phyloP scores from a whole-genome alignment of 2,113 vertebrate species.

The Carassius gibelio region DNA sequence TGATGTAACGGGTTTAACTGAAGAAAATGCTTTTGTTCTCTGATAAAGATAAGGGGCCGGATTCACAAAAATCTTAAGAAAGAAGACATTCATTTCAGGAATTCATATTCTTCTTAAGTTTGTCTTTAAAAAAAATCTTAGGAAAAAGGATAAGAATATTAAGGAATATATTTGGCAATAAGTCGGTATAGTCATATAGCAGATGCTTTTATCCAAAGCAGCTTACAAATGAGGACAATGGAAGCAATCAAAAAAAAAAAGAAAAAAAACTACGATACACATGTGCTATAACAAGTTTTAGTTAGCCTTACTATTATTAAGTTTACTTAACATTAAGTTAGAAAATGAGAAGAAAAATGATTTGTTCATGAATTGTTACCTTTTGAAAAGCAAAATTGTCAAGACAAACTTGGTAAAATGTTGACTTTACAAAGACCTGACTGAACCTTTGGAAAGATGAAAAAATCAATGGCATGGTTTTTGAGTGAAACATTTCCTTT shows the following conservation, averaged over 20 bases:
- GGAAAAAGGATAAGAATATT: too few species aligned
- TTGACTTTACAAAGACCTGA: background rate
- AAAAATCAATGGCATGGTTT: background rate
- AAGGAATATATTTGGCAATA: too few species aligned
- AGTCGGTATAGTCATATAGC: too few species aligned
- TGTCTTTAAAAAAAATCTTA: too few species aligned
- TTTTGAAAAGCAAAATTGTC: background rate
- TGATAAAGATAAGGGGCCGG: background rate
- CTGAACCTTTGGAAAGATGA: background rate
- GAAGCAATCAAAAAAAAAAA: too few species aligned
- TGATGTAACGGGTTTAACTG: constrained; percentile 46
- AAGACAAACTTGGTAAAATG: background rate
- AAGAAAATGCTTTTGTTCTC: constrained; percentile 20
- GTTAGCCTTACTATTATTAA: too few species aligned
- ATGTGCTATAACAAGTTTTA: too few species aligned
- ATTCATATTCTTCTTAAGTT: too few species aligned
- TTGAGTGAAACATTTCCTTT: background rate
- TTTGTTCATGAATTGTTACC: too few species aligned
- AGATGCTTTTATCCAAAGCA: too few species aligned
- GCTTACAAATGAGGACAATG: too few species aligned
- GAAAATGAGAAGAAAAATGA: background rate
- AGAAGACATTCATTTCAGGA: background rate
- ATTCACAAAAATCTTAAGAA: background rate
- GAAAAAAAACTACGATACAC: too few species aligned
- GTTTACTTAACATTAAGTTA: background rate